Conservation (phyloP, 2,797 vertebrate genomes). For the Myotis daubentonii region DNA sequence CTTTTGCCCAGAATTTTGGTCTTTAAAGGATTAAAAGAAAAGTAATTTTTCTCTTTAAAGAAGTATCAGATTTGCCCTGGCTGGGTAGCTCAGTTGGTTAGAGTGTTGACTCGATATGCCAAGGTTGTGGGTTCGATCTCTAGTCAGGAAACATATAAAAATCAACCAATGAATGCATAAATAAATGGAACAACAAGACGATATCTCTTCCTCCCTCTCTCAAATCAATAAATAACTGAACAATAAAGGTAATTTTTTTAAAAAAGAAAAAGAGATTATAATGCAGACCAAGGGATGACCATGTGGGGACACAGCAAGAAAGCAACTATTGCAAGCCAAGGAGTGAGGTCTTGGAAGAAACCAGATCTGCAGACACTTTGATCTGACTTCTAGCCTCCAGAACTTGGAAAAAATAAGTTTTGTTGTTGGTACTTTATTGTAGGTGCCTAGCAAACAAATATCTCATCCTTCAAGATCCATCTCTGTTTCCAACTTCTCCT, state of each 20-base stretch:
- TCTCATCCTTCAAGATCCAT: background rate
- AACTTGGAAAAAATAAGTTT: background rate
- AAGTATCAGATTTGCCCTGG: background rate
- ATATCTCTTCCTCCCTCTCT: background rate
- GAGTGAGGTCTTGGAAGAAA: background rate
- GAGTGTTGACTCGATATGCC: background rate
- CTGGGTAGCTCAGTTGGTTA: background rate
- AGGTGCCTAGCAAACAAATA: background rate
- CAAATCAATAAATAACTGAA: background rate
- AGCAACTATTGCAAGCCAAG: background rate
- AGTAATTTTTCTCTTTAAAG: constrained; percentile 8
- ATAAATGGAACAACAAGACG: background rate
- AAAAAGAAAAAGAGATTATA: background rate
- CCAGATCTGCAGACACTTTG: background rate
- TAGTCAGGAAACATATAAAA: background rate
- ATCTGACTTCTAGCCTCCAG: background rate
- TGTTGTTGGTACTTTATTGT: background rate
- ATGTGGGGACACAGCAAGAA: background rate
- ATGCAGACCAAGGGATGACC: no score
- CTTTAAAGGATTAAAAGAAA: background rate
- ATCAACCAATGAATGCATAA: background rate
- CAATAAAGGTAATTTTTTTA: background rate
- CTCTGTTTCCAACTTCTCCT: background rate
- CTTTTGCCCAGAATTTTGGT: background rate
- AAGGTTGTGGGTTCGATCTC: background rate